These are phyloP conservation scores for Heliconius hewitsoni DNA, from an alignment of 1,140 invertebrate genomes.

Conservation along the genomic window DNA sequence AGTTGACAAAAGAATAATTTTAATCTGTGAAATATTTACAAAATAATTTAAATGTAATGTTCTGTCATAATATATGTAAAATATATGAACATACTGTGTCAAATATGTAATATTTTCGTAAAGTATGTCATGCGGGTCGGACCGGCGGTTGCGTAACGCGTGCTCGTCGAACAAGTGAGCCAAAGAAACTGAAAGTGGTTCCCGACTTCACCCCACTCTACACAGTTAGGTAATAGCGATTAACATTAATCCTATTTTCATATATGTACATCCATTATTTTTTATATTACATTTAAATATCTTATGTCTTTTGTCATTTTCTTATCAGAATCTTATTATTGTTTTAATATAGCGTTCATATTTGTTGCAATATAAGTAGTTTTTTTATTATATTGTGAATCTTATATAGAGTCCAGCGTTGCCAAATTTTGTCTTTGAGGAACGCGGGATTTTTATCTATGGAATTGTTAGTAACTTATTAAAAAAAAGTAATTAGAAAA, in stretches of 20 bases:
- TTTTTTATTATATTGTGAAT: too few species aligned
- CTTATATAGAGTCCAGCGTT: too few species aligned
- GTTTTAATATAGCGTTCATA: neutral
- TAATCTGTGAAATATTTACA: neutral
- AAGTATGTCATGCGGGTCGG: slow-evolving; percentile 70
- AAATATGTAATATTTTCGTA: slow-evolving; percentile 20
- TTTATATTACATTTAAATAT: neutral
- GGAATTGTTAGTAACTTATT: too few species aligned
- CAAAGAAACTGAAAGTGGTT: slow-evolving; percentile 75
- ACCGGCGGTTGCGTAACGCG: slow-evolving; percentile 63
- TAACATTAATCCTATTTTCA: slow-evolving; percentile 69
- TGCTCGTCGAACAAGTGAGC: slow-evolving; percentile 52
- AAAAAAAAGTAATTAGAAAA: too few species aligned
- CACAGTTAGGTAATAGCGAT: slow-evolving; percentile 64
- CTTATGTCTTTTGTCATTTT: neutral
- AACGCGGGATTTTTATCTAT: too few species aligned
- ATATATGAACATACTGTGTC: neutral
- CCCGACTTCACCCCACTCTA: slow-evolving; percentile 53
- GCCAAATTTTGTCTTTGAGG: too few species aligned
- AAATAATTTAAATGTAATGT: neutral
- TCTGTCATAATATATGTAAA: neutral
- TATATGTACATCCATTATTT: slow-evolving; percentile 50
- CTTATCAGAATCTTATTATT: neutral
- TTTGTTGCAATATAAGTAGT: too few species aligned
- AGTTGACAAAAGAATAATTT: neutral